These are phyloP conservation scores for Linnaemya vulpina DNA, from an alignment of 2,888 invertebrate species.

Conservation along the genomic window DNA sequence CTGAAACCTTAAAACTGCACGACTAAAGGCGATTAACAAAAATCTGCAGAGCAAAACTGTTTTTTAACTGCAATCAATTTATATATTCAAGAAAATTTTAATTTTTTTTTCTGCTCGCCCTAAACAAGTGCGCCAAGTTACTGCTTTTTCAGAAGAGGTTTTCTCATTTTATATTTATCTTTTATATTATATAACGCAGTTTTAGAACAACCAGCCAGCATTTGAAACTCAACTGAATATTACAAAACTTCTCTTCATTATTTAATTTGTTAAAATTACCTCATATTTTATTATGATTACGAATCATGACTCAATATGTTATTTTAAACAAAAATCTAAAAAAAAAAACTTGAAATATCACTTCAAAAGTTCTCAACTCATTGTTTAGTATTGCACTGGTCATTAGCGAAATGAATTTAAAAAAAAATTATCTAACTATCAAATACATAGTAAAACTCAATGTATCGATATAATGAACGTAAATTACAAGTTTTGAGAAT, in stretches of 20 bases:
- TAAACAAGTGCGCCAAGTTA: not conserved
- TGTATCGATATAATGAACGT: conserved; percentile 31
- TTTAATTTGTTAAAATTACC: not conserved
- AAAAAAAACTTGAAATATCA: conserved; percentile 12
- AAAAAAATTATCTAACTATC: not conserved
- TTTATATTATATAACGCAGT: not conserved
- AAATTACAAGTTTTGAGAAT: conserved; percentile 42
- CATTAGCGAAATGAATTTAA: conserved; percentile 27
- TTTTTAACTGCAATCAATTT: not conserved
- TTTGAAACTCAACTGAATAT: not conserved
- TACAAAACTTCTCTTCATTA: not conserved
- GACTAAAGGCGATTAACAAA: not conserved
- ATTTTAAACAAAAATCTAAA: not conserved
- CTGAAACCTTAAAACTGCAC: conserved; percentile 35
- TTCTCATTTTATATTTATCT: too few species aligned
- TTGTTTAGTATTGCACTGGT: conserved; percentile 17
- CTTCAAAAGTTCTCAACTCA: conserved; percentile 20
- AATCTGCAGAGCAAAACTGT: not conserved
- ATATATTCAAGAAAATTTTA: not conserved
- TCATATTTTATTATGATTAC: not conserved
- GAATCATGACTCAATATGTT: conserved; percentile 5
- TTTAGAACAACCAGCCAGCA: not conserved
- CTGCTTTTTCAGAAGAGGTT: too few species aligned
- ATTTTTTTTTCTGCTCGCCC: not conserved
- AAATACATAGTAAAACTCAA: conserved; percentile 25